Percentiles rank a stretch among this genome's conserved stretches.
phyloP scores from a whole-genome alignment of 2,113 vertebrate species.

The Dromaius novaehollandiae region DNA sequence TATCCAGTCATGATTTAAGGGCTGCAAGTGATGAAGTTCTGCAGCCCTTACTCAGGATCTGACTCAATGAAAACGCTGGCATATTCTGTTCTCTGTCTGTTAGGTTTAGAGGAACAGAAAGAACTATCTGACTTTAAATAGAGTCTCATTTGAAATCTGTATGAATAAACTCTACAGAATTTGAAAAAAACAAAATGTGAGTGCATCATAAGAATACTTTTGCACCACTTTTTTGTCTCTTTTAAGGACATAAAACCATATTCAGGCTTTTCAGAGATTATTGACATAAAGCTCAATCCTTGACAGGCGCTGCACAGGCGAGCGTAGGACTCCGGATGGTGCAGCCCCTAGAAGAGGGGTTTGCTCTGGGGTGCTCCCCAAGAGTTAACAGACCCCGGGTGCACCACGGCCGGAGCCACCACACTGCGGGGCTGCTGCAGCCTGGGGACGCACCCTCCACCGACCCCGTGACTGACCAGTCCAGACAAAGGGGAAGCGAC shows the following conservation, averaged over 20 bases:
- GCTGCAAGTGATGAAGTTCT: slow-evolving; percentile 37
- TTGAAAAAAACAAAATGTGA: slow-evolving; percentile 21
- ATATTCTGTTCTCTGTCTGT: neutral
- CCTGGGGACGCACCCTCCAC: no score
- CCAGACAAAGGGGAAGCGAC: no score
- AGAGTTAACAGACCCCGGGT: no score
- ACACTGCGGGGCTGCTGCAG: no score
- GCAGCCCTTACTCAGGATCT: slow-evolving; percentile 18
- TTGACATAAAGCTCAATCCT: neutral
- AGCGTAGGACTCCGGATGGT: no score
- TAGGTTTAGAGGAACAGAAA: slow-evolving; percentile 26
- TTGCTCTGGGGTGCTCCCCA: no score
- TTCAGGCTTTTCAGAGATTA: neutral
- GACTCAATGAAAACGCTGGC: slow-evolving; percentile 15
- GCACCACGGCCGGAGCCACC: no score
- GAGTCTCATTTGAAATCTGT: slow-evolving; percentile 12
- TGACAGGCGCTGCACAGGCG: no score
- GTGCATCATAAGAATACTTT: neutral
- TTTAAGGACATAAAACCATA: neutral
- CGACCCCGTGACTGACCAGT: no score
- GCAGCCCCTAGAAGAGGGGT: no score
- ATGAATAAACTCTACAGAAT: neutral
- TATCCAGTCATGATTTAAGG: slow-evolving; percentile 39
- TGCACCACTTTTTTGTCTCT: neutral
- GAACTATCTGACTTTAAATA: slow-evolving; percentile 18